Base-by-base conservation (phyloP, 1,140 invertebrate genomes). In the Acromyrmex heyeri region DNA sequence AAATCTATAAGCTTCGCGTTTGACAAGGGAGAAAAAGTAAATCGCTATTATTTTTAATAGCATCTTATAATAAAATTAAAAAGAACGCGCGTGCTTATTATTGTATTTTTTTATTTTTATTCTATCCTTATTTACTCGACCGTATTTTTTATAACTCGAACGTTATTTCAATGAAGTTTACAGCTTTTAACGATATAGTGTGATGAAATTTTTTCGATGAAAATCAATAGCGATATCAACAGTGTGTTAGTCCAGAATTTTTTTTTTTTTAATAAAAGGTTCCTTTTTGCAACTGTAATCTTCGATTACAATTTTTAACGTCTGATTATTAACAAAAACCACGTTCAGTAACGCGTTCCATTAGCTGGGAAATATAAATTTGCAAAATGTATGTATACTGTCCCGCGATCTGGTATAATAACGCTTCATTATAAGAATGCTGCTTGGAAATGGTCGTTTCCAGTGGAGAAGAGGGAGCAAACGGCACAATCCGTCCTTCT, bases 371-470 rank as follows among this genome's bases (percentile, higher is more conserved):
- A 75, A 83, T 83, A 83, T 83, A 83, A 73, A 75, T 83, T 75
- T 18, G 69, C 30, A 30, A 61, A 83, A 83, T 75, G 38, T 61
- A 61, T 18, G 69, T 50, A 21, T 30, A 77, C 34, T 81, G 50
- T 77, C 44, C 21, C 50, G 75, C 67, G 70, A 73, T 89, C 69
- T 70, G 85, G 85, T 89, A 90, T 62, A 85, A 90, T 90, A 87
- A 90, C 79, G 62, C 79, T 90, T 90, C 83, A 90, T 90, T 90
- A 30, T 30, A 90, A 87, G 88, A 89, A 90, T 87, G 88, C 65
- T 50, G 83, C 88, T 90, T 73, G 88, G 87, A 85, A 87, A 85
- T 72, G 89, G 79, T 83, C 77, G 61, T 87, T 90, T 90, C 30
- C 81, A 90, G 76, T 2, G n/a, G 30, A 53, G 61, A 38, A 73